Evolutionary conservation across 2,888 invertebrate genomes (phyloP).

Genomic region (Netelia virgata): DNA sequence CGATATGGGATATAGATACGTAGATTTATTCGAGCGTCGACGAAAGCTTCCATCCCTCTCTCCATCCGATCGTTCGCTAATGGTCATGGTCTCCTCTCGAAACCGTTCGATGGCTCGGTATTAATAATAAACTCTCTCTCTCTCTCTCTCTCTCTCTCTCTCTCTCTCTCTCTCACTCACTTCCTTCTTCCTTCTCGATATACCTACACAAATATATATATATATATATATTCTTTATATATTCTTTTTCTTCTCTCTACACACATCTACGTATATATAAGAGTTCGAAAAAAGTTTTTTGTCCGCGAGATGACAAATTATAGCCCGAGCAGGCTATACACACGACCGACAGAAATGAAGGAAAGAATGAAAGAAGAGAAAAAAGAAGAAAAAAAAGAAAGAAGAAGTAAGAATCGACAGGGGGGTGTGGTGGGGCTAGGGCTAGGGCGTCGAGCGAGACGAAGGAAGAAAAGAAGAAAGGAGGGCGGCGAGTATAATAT

Average conservation of each 20-base stretch:
- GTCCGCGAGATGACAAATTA: constrained; percentile 69
- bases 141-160: constrained; percentile 22
- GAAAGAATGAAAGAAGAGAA: constrained; percentile 25
- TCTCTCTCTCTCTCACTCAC: constrained; percentile 27
- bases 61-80: constrained; percentile 59
- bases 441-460: not conserved
- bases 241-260: not conserved
- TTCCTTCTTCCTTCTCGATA: constrained; percentile 12
- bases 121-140: constrained; percentile 63
- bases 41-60: constrained; percentile 55
- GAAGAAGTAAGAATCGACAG: constrained; percentile 25
- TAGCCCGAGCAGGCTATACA: constrained; percentile 56
- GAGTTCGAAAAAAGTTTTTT: constrained; percentile 66
- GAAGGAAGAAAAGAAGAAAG: constrained; percentile 48
- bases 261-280: not conserved
- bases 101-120: constrained; percentile 64
- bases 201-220: no score
- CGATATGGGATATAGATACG: constrained; percentile 40
- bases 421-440: not conserved
- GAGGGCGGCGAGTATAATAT: constrained; percentile 32
- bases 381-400: not conserved
- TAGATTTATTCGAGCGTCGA: constrained; percentile 39
- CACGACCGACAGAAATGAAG: constrained; percentile 39
- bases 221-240: no score
- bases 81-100: constrained; percentile 59